Conservation (phyloP, 1,140 invertebrate species). For the Coenobita brevimanus region DNA sequence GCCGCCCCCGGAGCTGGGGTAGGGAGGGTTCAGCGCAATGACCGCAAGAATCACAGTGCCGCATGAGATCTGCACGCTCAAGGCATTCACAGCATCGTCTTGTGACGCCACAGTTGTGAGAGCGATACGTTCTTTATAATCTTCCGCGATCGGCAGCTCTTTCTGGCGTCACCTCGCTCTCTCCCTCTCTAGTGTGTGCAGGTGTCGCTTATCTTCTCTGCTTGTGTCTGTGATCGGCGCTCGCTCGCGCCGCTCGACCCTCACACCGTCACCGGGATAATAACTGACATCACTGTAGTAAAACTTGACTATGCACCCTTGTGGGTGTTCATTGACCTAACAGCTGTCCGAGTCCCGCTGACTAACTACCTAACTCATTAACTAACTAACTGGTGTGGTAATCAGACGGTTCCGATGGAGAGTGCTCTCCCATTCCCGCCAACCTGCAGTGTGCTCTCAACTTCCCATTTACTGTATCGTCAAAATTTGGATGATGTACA, state of each 20-base stretch:
- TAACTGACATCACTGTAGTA: too few relatives aligned
- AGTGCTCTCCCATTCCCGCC: too few relatives aligned
- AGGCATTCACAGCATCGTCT: conserved; percentile 63
- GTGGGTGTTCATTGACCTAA: conserved; percentile 1
- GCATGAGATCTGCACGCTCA: conserved; percentile 69
- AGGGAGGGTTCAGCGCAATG: conserved; percentile 66
- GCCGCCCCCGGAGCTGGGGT: conserved; percentile 17
- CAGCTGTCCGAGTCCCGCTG: not conserved
- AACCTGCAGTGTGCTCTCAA: too few relatives aligned
- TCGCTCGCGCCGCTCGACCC: conserved; percentile 7
- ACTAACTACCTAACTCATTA: too few relatives aligned
- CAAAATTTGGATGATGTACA: too few relatives aligned
- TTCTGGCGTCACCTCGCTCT: conserved; percentile 44
- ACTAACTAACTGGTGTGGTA: too few relatives aligned
- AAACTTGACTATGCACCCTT: not conserved
- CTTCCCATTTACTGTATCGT: too few relatives aligned
- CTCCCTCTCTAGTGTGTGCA: conserved; percentile 30
- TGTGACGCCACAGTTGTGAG: conserved; percentile 43
- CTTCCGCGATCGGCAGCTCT: conserved; percentile 9
- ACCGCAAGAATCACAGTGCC: conserved; percentile 68
- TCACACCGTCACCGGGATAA: not conserved
- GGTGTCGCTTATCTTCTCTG: conserved; percentile 34
- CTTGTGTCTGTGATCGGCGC: conserved; percentile 27
- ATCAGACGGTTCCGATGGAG: not conserved
- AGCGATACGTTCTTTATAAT: conserved; percentile 11